These are phyloP conservation scores for Cryptosula pallasiana DNA, from an alignment of 2,888 invertebrate genomes.

Conservation along the genomic window DNA sequence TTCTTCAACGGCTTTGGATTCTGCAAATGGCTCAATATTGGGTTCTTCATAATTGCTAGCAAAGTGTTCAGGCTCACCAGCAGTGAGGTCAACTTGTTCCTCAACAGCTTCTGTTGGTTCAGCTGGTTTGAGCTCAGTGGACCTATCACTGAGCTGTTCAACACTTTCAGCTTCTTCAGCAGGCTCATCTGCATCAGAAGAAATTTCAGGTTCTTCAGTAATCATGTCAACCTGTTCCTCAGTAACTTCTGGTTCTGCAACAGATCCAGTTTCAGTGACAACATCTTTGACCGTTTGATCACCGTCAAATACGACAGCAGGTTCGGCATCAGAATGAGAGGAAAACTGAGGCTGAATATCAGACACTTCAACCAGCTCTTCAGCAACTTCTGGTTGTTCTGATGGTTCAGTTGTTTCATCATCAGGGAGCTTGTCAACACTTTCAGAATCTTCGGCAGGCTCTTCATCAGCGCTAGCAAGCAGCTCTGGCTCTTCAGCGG, in stretches of 20 bases:
- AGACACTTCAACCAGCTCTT: neutral
- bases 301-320: neutral
- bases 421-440: neutral
- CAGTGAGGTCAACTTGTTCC: neutral
- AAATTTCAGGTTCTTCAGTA: neutral
- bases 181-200: neutral
- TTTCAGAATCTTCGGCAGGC: neutral
- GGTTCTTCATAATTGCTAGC: neutral
- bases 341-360: neutral
- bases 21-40: neutral
- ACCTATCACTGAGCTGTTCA: neutral
- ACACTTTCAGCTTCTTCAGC: neutral
- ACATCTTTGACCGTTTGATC: neutral
- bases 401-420: no score
- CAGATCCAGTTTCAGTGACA: neutral
- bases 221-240: neutral
- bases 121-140: neutral
- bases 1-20: neutral
- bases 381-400: neutral
- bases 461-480: neutral
- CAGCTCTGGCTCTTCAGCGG: neutral
- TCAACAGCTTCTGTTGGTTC: neutral
- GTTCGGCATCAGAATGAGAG: neutral
- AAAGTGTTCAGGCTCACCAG: neutral
- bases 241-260: neutral